Conservation (phyloP, 2,888 invertebrate species). For the Synanthedon formicaeformis region DNA sequence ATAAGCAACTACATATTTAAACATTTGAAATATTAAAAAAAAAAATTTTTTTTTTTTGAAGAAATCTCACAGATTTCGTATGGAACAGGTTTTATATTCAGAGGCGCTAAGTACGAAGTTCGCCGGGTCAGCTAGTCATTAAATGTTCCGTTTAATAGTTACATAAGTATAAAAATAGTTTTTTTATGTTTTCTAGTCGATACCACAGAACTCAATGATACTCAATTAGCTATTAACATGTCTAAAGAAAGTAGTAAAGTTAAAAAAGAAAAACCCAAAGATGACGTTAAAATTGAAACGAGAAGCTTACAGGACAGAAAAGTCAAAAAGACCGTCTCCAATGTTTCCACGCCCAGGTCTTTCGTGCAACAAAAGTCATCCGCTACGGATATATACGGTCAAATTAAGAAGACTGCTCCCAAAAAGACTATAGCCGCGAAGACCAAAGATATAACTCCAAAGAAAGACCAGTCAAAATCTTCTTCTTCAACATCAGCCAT, state of each 20-base stretch:
- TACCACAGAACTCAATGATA: no score
- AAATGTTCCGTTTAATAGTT: no score
- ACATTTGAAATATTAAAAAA: no score
- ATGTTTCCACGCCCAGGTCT: conserved; percentile 33
- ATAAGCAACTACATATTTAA: no score
- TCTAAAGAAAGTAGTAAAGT: neutral
- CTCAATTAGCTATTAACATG: no score
- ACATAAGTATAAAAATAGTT: no score
- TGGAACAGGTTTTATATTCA: no score
- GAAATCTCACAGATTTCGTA: no score
- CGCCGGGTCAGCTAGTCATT: no score
- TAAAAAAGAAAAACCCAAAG: neutral
- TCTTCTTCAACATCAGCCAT: neutral
- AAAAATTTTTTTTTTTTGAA: no score
- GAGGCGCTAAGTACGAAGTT: no score
- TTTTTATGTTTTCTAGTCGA: no score
- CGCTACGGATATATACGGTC: conserved; percentile 45
- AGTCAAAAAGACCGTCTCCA: neutral
- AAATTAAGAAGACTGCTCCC: conserved; percentile 35
- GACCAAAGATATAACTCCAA: conserved; percentile 13
- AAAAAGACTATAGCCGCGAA: conserved; percentile 22
- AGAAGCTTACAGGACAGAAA: neutral
- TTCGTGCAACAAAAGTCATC: conserved; percentile 35
- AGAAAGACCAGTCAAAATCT: conserved; percentile 7
- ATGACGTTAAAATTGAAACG: neutral